Percentiles rank a stretch among this genome's conserved stretches.
phyloP scores from a whole-genome alignment of 2,888 invertebrate species.

The Liopterus haemorrhoidalis region DNA sequence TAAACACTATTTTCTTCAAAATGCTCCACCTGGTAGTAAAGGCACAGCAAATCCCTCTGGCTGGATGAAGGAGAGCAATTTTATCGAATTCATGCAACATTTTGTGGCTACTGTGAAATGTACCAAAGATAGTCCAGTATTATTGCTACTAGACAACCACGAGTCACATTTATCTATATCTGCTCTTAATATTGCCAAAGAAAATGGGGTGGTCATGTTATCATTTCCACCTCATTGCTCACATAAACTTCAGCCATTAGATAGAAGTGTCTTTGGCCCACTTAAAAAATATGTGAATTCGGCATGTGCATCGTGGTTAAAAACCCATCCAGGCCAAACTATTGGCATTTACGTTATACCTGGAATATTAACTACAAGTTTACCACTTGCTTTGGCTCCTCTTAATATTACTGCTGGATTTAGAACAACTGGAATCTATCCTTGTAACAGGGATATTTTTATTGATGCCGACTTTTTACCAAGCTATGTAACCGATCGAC shows the following conservation, averaged over 20 bases:
- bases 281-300: slow-evolving; percentile 27
- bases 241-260: slow-evolving; percentile 29
- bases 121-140: slow-evolving; percentile 20
- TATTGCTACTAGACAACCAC: slow-evolving; percentile 29
- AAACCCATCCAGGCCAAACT: slow-evolving; percentile 26
- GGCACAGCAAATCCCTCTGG: slow-evolving; percentile 32
- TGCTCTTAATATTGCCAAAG: slow-evolving; percentile 22
- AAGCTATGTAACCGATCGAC: slow-evolving; percentile 13
- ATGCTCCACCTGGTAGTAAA: slow-evolving; percentile 27
- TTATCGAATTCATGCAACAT: slow-evolving; percentile 26
- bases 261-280: slow-evolving; percentile 27
- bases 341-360: slow-evolving; percentile 28
- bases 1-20: slow-evolving; percentile 25
- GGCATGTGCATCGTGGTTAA: slow-evolving; percentile 26
- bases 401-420: slow-evolving; percentile 20
- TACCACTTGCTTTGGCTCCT: slow-evolving; percentile 14
- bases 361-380: slow-evolving; percentile 16
- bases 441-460: slow-evolving; percentile 13
- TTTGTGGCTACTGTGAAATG: slow-evolving; percentile 27
- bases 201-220: slow-evolving; percentile 22
- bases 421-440: slow-evolving; percentile 9
- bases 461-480: slow-evolving; percentile 14
- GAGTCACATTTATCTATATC: slow-evolving; percentile 25
- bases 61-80: slow-evolving; percentile 31
- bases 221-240: slow-evolving; percentile 26